Conservation (phyloP, 2,797 vertebrate genomes). For the Rachycentron canadum region DNA sequence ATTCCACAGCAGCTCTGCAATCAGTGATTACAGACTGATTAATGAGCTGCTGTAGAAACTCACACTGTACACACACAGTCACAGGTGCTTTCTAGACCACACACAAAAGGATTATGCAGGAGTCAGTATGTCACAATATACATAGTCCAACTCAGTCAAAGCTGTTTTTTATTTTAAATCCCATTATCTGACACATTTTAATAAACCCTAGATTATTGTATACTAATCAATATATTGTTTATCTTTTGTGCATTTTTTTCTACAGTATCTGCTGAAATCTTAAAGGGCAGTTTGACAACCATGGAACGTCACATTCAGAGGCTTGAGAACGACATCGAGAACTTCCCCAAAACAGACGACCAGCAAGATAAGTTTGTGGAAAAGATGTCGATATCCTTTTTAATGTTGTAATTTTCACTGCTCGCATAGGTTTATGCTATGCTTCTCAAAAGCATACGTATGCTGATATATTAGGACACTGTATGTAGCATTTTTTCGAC, state of each 20-base stretch:
- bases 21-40: constrained; percentile 86
- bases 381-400: constrained; percentile 99
- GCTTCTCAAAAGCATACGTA: not conserved
- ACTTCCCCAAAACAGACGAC: constrained; percentile 92
- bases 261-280: constrained; percentile 94
- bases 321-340: constrained; percentile 92
- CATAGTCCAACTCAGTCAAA: not conserved
- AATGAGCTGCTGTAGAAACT: constrained; percentile 72
- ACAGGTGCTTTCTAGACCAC: constrained; percentile 59
- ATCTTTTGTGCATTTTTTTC: constrained; percentile 21
- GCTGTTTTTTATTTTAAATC: constrained; percentile 9
- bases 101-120: constrained; percentile 50
- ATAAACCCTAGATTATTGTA: not conserved
- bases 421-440: not conserved
- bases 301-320: constrained; percentile 94
- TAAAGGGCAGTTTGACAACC: constrained; percentile 91
- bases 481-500: constrained; percentile 25
- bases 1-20: constrained; percentile 77
- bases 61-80: constrained; percentile 42
- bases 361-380: constrained; percentile 95
- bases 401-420: constrained; percentile 11
- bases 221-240: not conserved
- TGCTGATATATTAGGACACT: constrained; percentile 12
- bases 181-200: not conserved
- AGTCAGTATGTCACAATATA: constrained; percentile 54